phyloP scores from a whole-genome alignment of 1,140 invertebrate genomes.

The Manduca sexta region DNA sequence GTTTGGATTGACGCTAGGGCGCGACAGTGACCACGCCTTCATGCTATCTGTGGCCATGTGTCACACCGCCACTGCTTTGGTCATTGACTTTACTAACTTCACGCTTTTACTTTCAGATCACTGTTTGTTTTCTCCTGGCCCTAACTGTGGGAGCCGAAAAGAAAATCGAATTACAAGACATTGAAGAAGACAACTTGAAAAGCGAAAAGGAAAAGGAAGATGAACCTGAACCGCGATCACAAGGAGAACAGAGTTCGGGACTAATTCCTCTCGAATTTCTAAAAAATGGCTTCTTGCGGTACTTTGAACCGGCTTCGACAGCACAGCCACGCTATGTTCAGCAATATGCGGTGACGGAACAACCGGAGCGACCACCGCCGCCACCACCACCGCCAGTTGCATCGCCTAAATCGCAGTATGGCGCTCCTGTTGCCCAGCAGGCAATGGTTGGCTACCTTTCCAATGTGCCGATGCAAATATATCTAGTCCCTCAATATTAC shows the following conservation, averaged over 20 bases:
- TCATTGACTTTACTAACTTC: constrained; percentile 24
- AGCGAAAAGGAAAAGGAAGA: constrained; percentile 54
- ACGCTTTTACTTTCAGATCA: constrained; percentile 63
- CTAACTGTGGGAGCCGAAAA: constrained; percentile 47
- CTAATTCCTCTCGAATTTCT: constrained; percentile 41
- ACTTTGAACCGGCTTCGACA: constrained; percentile 35
- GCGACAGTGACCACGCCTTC: constrained; percentile 29
- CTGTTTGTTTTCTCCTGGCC: constrained; percentile 38
- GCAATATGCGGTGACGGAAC: constrained; percentile 58
- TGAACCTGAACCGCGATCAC: constrained; percentile 16
- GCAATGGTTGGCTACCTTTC: constrained; percentile 53
- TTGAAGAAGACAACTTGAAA: constrained; percentile 68
- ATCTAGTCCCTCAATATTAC: constrained; percentile 60
- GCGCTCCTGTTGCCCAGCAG: constrained; percentile 30
- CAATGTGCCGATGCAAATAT: constrained; percentile 63
- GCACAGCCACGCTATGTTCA: constrained; percentile 51
- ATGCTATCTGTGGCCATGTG: constrained; percentile 29
- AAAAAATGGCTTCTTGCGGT: constrained; percentile 44
- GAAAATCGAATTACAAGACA: constrained; percentile 69
- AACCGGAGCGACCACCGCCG: constrained; percentile 32
- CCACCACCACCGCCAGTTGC: background rate
- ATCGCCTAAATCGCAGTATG: constrained; percentile 37
- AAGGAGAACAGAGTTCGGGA: constrained; percentile 18
- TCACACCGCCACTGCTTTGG: constrained; percentile 15
- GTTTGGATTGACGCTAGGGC: constrained; percentile 32